Percentiles rank a stretch among this genome's conserved stretches.
Evolutionary conservation across 2,113 vertebrate genomes (phyloP).

Genomic region (Poeciliopsis prolifica): DNA sequence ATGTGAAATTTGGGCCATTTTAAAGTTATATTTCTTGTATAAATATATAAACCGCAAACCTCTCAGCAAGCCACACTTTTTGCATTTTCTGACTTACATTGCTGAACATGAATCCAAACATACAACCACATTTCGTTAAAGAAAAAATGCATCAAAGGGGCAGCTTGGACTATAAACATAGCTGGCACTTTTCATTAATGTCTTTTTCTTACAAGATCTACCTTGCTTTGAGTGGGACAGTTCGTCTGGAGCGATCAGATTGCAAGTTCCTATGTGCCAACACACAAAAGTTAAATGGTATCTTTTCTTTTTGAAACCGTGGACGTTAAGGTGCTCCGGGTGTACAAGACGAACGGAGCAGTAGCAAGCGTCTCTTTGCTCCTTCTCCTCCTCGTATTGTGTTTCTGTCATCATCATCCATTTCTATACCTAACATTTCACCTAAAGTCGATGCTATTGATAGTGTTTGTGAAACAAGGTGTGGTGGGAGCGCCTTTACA

Average conservation of each 20-base stretch:
- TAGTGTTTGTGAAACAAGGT: slow-evolving; percentile 53
- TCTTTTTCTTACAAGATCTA: slow-evolving; percentile 49
- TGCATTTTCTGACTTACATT: slow-evolving; percentile 26
- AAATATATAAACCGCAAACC: slow-evolving; percentile 41
- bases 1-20: slow-evolving; percentile 40
- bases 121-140: slow-evolving; percentile 13
- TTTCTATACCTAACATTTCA: slow-evolving; percentile 49
- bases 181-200: slow-evolving; percentile 56
- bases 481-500: slow-evolving; percentile 48
- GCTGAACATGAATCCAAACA: slow-evolving; percentile 25
- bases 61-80: slow-evolving; percentile 24
- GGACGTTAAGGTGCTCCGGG: slow-evolving; percentile 23
- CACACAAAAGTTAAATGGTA: slow-evolving; percentile 18
- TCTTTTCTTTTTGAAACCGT: slow-evolving; percentile 45
- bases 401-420: slow-evolving; percentile 35
- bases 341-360: slow-evolving; percentile 30
- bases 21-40: slow-evolving; percentile 46
- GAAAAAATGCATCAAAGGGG: slow-evolving; percentile 46
- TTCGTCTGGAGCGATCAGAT: slow-evolving; percentile 41
- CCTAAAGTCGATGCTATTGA: slow-evolving; percentile 38
- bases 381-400: slow-evolving; percentile 32
- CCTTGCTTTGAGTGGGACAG: slow-evolving; percentile 45
- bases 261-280: slow-evolving; percentile 59
- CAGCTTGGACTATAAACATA: slow-evolving; percentile 59
- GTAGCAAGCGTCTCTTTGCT: slow-evolving; percentile 63